These are phyloP conservation scores for Gouania willdenowi DNA, from an alignment of 2,797 vertebrate species.

Conservation along the genomic window DNA sequence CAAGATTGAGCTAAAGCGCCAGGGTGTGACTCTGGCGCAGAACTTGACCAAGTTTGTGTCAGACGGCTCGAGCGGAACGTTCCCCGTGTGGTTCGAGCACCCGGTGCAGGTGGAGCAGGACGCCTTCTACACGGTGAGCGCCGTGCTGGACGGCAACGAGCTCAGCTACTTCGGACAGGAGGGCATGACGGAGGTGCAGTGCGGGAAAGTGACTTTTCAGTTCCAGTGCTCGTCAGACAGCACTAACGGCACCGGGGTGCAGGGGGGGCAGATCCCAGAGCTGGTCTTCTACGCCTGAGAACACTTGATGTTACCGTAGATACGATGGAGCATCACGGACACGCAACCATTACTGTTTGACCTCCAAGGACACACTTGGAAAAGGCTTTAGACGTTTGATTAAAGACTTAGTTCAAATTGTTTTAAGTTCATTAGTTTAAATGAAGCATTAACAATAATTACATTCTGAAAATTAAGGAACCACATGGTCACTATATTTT, in stretches of 20 bases:
- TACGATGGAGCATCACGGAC: constrained; percentile 61
- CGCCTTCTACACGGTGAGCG: constrained; percentile 93
- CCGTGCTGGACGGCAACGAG: constrained; percentile 90
- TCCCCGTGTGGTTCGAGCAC: constrained; percentile 93
- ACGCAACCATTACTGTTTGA: no score
- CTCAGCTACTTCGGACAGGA: constrained; percentile 99
- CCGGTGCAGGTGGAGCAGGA: constrained; percentile 96
- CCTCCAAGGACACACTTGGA: no score
- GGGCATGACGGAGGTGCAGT: constrained; percentile 97
- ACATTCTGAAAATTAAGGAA: no score
- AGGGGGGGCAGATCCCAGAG: constrained; percentile 97
- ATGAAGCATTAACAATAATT: no score
- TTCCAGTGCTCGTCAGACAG: constrained; percentile 99
- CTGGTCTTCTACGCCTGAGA: constrained; percentile 93
- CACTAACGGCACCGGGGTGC: constrained; percentile 96
- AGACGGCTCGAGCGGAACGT: constrained; percentile 91
- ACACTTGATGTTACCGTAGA: constrained; percentile 68
- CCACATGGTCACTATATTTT: no score
- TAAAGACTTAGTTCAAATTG: no score
- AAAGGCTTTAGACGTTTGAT: no score
- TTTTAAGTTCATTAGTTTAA: no score
- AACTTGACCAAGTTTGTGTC: constrained; percentile 88
- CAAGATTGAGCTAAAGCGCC: constrained; percentile 91
- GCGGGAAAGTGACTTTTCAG: constrained; percentile 94
- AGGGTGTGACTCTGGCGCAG: constrained; percentile 87